These are phyloP conservation scores for Picus viridis DNA, from an alignment of 2,797 vertebrate genomes.

Conservation along the genomic window DNA sequence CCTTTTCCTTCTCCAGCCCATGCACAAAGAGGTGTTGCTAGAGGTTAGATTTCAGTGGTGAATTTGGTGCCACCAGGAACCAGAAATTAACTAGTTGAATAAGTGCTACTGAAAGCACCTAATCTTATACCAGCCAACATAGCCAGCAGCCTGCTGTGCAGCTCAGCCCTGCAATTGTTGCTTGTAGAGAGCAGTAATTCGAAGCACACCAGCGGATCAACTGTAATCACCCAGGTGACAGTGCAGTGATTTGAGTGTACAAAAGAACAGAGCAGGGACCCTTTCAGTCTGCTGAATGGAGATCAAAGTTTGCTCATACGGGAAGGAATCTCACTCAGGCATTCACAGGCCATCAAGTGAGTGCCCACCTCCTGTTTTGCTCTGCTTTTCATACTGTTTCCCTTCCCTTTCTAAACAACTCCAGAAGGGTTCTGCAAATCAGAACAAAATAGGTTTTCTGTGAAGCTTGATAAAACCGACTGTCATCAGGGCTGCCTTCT, in stretches of 20 bases:
- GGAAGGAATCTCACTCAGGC: neutral
- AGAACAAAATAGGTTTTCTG: neutral
- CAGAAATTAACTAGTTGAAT: neutral
- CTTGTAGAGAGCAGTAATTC: neutral
- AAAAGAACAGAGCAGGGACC: neutral
- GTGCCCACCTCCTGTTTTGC: neutral
- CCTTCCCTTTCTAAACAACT: neutral
- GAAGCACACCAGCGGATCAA: neutral
- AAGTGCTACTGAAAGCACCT: neutral
- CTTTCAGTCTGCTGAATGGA: conserved; percentile 7
- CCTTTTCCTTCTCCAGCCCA: neutral
- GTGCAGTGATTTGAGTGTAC: neutral
- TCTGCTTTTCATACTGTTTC: neutral
- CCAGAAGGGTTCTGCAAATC: conserved; percentile 18
- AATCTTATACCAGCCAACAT: neutral
- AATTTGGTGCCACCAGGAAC: neutral
- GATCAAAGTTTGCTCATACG: neutral
- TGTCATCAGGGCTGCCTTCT: neutral
- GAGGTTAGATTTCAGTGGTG: neutral
- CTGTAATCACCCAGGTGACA: neutral
- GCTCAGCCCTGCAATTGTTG: neutral
- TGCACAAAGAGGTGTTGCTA: neutral
- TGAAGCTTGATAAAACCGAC: conserved; percentile 18
- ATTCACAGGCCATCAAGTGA: neutral
- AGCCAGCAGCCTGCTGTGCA: neutral